Evolutionary conservation across 35 echinoderm and acorn worm genomes (phyloP), one percentile per base, ranked within the genome.

Genomic region (Heliocidaris erythrogramma): DNA sequence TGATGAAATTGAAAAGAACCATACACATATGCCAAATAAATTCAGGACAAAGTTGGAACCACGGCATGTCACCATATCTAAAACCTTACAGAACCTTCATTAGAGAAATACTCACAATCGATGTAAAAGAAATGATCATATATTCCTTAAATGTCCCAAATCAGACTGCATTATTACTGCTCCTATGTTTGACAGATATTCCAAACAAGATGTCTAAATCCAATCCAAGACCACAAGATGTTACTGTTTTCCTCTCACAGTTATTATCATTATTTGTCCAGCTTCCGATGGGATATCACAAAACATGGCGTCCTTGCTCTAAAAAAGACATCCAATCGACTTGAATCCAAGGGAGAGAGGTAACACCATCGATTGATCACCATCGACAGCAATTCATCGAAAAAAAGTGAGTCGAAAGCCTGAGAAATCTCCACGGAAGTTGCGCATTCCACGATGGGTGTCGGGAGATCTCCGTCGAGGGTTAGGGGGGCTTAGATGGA

Each of bases 361-460:
- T 78, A 78, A 78, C 65, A 78, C 27, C 65, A 78, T 78, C 65
- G 65, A 78, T 78, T 78, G 65, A 78, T 78, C 65, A 78, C 65
- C 65, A 78, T 78, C 65, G 65, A 78, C 21, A 21, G 65, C 65
- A 78, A 78, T 78, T 78, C 65, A 78, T 24, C 65, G 7, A 12
- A 21, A 27, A 78, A 78, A 78, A 78, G 65, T 78, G 65, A 78
- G 65, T 78, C 14, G 65, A 78, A 78, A 78, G 65, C 65, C 65
- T 24, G 27, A 78, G 65, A 78, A 78, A 78, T 78, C 65, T 78
- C 65, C 65, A 78, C 65, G 65, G 65, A 78, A 78, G 65, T 78
- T 78, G 65, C 21, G 65, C 65, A 78, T 78, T 78, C 65, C 27
- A 78, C 65, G 65, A 78, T 78, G 65, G 65, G 65, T 78, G 65